phyloP scores from a whole-genome alignment of 2,888 invertebrate genomes.

The Corbicula japonica region DNA sequence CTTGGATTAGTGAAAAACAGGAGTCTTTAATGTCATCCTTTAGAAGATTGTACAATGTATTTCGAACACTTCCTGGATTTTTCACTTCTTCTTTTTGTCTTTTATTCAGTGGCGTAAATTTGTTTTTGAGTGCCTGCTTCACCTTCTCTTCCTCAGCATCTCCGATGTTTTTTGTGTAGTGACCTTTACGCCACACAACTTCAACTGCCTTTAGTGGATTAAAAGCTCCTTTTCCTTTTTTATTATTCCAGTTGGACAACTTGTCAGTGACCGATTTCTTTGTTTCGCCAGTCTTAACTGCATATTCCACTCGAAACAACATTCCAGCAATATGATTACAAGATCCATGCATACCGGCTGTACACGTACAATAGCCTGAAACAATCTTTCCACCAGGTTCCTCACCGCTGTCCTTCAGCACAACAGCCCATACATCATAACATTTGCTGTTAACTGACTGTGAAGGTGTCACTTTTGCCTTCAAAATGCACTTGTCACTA shows the following conservation, averaged over 20 bases:
- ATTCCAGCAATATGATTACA: conserved; percentile 51
- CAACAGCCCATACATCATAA: conserved; percentile 57
- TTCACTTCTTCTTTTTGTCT: not conserved
- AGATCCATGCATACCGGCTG: conserved; percentile 49
- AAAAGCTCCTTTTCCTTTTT: conserved; percentile 22
- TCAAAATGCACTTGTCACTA: conserved; percentile 46
- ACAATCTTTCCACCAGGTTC: conserved; percentile 28
- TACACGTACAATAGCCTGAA: conserved; percentile 52
- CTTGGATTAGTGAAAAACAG: conserved; percentile 5
- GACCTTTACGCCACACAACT: conserved; percentile 33
- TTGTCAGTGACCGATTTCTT: conserved; percentile 22
- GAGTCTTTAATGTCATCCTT: not conserved
- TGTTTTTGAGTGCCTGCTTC: not conserved
- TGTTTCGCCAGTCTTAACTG: conserved; percentile 34
- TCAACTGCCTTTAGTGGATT: conserved; percentile 15
- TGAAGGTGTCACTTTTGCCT: conserved; percentile 57
- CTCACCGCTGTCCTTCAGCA: conserved; percentile 27
- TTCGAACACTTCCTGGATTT: not conserved
- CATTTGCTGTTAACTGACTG: conserved; percentile 47
- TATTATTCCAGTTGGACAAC: conserved; percentile 37
- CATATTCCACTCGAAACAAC: conserved; percentile 44
- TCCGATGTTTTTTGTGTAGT: conserved; percentile 11
- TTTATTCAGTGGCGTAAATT: conserved; percentile 15
- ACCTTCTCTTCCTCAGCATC: not conserved
- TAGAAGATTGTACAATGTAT: not conserved